Base-by-base conservation (phyloP, 2,888 invertebrate species). In the Agrochola lota region DNA sequence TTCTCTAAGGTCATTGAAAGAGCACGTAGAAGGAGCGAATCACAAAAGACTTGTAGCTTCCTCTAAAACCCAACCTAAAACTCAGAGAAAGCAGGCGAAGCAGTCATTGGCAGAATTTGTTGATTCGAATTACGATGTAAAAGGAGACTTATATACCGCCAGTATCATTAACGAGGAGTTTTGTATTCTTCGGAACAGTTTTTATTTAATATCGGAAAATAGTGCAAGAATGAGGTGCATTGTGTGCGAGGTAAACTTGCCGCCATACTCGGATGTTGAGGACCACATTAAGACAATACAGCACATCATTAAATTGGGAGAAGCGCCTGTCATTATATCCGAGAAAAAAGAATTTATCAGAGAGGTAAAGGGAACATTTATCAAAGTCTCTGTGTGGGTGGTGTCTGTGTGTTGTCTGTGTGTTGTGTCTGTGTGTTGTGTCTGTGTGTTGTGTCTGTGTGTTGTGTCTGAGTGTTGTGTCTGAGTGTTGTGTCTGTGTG, bases 91-190 rank as follows among this genome's bases (percentile, higher is more conserved):
- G 12, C 15, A 46, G 6, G 2, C 5, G 2, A 84, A 78, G 46
- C 12, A 67, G 35, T 9, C 30, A 23, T 49, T 35, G 23, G 26
- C 20, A 6, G 55, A 73, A 0, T 89, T 86, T 52, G 0, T 89
- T 8, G 20, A 80, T 0, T 43, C 72, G 0, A 1, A 6, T 15
- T 77, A n/a, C 46, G 0, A 6, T 9, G 0, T 78, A 26, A 0
- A 15, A 30, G 30, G 6, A 9, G 0, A 63, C 0, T 75, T 81
- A 5, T 63, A 67, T 66, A 46, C 15, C 8, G 71, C 75, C 5
- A 74, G 81, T 15, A 71, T 93, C 4, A 69, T 94, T 0, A 93
- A 94, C 77, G 84, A 88, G 0, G 79, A 83, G 59, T 86, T 87
- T 77, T 92, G 91, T 60, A 40, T 93, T 5, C 2, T 64, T 0